Conservation (phyloP, 37 sponge, comb jelly and placozoan species). For the Haliclona indistincta region DNA sequence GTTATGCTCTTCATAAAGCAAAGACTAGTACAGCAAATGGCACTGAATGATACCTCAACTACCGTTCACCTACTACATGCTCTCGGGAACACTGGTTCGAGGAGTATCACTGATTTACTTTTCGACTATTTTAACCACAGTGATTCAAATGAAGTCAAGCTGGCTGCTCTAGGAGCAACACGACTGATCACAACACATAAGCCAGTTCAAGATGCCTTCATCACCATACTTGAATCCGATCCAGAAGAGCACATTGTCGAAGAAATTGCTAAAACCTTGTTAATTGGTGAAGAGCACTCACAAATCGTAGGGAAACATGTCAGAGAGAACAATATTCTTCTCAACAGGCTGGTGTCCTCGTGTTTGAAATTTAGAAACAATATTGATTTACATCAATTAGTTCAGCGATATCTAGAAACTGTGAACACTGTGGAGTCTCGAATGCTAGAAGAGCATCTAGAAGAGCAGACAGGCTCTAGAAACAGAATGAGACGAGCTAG, state of each 20-base stretch:
- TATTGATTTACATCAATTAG: not conserved
- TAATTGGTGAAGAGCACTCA: not conserved
- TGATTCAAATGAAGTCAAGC: not conserved
- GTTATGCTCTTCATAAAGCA: not conserved
- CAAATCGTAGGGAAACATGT: not conserved
- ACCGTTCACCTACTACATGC: slow-evolving; percentile 22
- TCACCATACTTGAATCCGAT: not conserved
- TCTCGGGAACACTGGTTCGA: slow-evolving; percentile 14
- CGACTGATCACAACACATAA: not conserved
- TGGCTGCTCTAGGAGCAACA: slow-evolving; percentile 7
- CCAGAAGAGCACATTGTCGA: not conserved
- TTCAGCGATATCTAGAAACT: not conserved
- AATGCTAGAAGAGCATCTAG: too few species aligned
- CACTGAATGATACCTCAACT: not conserved
- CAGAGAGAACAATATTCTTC: not conserved
- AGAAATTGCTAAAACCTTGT: not conserved
- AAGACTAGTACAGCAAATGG: slow-evolving; percentile 3
- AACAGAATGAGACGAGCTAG: slow-evolving; percentile 12
- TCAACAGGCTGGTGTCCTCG: not conserved
- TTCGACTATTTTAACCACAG: not conserved
- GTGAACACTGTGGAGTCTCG: slow-evolving; percentile 13
- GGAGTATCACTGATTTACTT: not conserved
- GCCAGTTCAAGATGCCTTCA: not conserved
- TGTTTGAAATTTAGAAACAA: not conserved
- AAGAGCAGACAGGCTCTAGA: too few species aligned